A percentile compares a stretch with the other conserved stretches of the same genome.
Conservation (phyloP, 1,140 invertebrate genomes). For the Halesus radiatus region DNA sequence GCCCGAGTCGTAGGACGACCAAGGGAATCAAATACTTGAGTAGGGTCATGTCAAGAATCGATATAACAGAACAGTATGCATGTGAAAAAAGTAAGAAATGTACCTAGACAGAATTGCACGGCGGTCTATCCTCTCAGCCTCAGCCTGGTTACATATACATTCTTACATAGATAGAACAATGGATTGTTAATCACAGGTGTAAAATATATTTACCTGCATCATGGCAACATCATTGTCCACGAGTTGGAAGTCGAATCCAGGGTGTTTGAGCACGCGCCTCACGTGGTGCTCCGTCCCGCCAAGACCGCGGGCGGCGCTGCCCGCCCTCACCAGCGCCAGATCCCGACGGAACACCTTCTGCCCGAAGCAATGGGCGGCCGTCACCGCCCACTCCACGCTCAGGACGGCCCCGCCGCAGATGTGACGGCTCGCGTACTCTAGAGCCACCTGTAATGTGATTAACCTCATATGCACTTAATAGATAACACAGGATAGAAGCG, state of each 20-base stretch:
- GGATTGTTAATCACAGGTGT: too few relatives aligned
- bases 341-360: conserved; percentile 46
- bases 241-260: conserved; percentile 57
- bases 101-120: too few relatives aligned
- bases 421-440: conserved; percentile 58
- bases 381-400: conserved; percentile 63
- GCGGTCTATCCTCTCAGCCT: too few relatives aligned
- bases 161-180: too few relatives aligned
- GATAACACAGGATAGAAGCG: too few relatives aligned
- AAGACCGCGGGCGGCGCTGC: conserved; percentile 15
- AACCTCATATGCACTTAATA: too few relatives aligned
- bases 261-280: conserved; percentile 54
- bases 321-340: conserved; percentile 44
- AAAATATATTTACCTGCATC: conserved; percentile 2
- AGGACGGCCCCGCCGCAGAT: conserved; percentile 65
- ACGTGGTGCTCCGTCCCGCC: conserved; percentile 51
- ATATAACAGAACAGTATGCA: too few relatives aligned
- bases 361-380: conserved; percentile 70
- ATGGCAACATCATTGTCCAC: conserved; percentile 66
- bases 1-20: too few relatives aligned
- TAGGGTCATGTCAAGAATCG: too few relatives aligned
- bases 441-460: conserved; percentile 58
- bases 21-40: too few relatives aligned
- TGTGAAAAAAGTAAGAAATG: too few relatives aligned
- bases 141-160: too few relatives aligned